These are phyloP conservation scores for Dendrolimus punctatus DNA, from an alignment of 1,140 invertebrate species.

Conservation along the genomic window DNA sequence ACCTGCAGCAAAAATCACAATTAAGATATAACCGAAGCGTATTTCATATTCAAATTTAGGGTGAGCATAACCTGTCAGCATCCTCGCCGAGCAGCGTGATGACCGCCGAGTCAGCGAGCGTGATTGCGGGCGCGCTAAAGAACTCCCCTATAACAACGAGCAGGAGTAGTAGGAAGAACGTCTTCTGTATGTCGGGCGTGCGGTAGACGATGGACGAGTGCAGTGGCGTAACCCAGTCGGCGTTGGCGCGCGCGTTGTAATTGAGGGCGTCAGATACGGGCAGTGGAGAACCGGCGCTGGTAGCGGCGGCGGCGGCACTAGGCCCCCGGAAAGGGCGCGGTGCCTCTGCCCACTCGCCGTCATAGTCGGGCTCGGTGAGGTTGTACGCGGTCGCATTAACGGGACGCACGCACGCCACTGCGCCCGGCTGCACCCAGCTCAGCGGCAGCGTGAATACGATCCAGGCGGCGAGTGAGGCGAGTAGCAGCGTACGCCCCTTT, in stretches of 20 bases:
- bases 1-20: constrained; percentile 65
- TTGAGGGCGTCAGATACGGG: constrained; percentile 86
- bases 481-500: constrained; percentile 88
- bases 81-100: constrained; percentile 93
- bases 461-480: constrained; percentile 95
- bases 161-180: constrained; percentile 94
- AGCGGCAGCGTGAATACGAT: constrained; percentile 96
- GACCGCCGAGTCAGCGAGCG: constrained; percentile 95
- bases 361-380: constrained; percentile 68
- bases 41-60: neutral
- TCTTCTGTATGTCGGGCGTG: constrained; percentile 92
- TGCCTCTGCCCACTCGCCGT: constrained; percentile 33
- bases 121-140: constrained; percentile 96
- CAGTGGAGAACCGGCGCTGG: constrained; percentile 77
- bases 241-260: constrained; percentile 83
- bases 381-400: constrained; percentile 80
- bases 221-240: constrained; percentile 89
- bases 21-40: neutral
- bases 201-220: constrained; percentile 95
- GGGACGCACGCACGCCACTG: constrained; percentile 87
- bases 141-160: constrained; percentile 97
- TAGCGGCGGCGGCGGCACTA: constrained; percentile 23
- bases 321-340: constrained; percentile 35
- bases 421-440: constrained; percentile 94
- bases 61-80: constrained; percentile 78